Evolutionary conservation across 2,888 invertebrate genomes (phyloP).

Genomic region (Tanypteryx hageni): DNA sequence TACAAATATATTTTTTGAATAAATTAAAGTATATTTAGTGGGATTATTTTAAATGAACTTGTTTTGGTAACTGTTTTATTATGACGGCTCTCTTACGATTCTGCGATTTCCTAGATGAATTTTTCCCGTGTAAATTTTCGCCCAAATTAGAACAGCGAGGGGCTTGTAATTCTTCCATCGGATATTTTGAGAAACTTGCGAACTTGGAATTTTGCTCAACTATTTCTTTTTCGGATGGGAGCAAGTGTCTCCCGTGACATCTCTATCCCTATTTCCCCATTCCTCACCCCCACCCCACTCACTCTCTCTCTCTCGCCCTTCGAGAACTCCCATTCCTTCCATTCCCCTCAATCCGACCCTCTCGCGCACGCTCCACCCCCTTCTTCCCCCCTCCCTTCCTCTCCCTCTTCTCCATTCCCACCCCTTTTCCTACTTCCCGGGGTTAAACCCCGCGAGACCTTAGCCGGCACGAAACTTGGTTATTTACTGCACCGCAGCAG

Average conservation of each 20-base stretch:
- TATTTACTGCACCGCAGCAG: conserved; percentile 60
- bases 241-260: background rate
- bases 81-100: no score
- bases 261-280: background rate
- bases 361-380: background rate
- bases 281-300: background rate
- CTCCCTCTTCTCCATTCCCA: background rate
- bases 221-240: no score
- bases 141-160: no score
- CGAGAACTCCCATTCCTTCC: conserved; percentile 23
- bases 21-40: no score
- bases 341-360: background rate
- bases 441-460: conserved; percentile 48
- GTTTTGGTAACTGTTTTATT: no score
- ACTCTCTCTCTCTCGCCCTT: background rate
- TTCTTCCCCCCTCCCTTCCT: background rate
- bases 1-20: no score
- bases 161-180: no score
- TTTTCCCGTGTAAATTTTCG: no score
- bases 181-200: no score
- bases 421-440: conserved; percentile 44
- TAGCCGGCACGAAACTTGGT: conserved; percentile 56
- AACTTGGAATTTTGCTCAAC: no score
- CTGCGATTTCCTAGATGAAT: no score
- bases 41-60: no score